Conservation (phyloP, 2,888 invertebrate genomes). For the Aethes cnicana region DNA sequence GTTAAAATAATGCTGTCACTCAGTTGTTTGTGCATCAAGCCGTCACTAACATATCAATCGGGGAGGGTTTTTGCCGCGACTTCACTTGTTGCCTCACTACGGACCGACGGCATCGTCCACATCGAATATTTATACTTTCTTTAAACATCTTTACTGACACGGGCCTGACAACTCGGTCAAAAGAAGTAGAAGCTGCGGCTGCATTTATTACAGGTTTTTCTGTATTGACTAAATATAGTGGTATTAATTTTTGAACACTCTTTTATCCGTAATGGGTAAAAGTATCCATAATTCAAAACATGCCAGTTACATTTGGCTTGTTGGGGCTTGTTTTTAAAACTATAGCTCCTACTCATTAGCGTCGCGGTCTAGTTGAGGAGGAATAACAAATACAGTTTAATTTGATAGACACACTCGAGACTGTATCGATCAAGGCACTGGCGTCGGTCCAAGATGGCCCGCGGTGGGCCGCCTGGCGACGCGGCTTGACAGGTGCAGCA, state of each 20-base stretch:
- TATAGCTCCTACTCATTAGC: conserved; percentile 57
- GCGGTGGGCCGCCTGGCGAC: conserved; percentile 78
- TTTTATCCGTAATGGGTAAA: conserved; percentile 4
- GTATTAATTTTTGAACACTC: conserved; percentile 31
- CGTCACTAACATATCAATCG: conserved; percentile 81
- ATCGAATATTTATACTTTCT: conserved; percentile 75
- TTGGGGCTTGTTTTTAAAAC: conserved; percentile 21
- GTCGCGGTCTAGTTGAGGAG: conserved; percentile 68
- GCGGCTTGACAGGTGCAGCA: conserved; percentile 77
- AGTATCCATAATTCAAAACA: conserved; percentile 13
- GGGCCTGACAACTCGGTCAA: conserved; percentile 62
- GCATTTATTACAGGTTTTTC: conserved; percentile 51
- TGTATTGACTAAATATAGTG: conserved; percentile 36
- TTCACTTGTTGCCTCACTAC: conserved; percentile 62
- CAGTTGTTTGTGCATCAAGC: conserved; percentile 77
- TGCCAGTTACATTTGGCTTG: conserved; percentile 7
- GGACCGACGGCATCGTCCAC: conserved; percentile 47
- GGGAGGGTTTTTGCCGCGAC: conserved; percentile 69
- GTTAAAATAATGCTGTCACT: conserved; percentile 78
- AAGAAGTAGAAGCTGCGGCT: conserved; percentile 58
- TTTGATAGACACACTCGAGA: conserved; percentile 79
- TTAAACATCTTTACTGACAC: conserved; percentile 79
- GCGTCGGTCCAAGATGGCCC: conserved; percentile 72
- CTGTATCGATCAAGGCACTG: conserved; percentile 78
- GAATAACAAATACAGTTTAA: conserved; percentile 79